phyloP scores from a whole-genome alignment of 2,888 invertebrate species.

The Caenorhabditis panamensis region DNA sequence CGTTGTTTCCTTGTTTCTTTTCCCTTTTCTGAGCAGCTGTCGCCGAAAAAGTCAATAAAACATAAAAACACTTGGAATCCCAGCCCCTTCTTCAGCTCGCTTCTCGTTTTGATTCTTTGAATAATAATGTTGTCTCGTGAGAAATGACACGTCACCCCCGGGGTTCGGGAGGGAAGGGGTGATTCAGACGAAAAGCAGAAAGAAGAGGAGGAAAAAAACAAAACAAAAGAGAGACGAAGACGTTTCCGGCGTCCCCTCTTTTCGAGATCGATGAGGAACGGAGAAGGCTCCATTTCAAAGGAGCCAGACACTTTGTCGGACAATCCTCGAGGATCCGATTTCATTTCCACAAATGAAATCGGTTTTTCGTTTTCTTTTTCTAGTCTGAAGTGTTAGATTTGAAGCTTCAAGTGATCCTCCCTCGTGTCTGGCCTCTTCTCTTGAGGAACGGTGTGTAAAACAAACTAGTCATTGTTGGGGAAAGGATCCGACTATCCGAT shows the following conservation, averaged over 20 bases:
- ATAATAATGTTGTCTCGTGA: constrained; percentile 26
- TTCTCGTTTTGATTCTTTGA: constrained; percentile 3
- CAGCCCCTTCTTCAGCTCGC: not conserved
- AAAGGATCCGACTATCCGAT: too few relatives aligned
- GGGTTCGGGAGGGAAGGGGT: constrained; percentile 18
- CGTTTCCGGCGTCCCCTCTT: constrained; percentile 6
- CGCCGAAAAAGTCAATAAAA: constrained; percentile 30
- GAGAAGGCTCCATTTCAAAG: constrained; percentile 9
- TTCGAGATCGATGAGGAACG: constrained; percentile 30
- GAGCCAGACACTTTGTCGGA: constrained; percentile 17
- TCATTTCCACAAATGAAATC: not conserved
- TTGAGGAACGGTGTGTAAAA: not conserved
- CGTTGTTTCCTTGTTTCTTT: constrained; percentile 6
- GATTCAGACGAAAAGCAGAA: constrained; percentile 26
- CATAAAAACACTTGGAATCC: constrained; percentile 20
- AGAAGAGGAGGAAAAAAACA: constrained; percentile 15
- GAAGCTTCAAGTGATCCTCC: not conserved
- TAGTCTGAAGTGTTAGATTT: not conserved
- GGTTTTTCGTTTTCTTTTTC: not conserved
- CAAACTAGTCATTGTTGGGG: not conserved
- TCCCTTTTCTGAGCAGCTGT: not conserved
- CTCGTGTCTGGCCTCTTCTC: not conserved
- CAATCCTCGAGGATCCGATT: constrained; percentile 15
- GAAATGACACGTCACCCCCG: not conserved
- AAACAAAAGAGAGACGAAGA: constrained; percentile 10